phyloP scores from a whole-genome alignment of 2,888 invertebrate species.

The Harpalus rubripes region DNA sequence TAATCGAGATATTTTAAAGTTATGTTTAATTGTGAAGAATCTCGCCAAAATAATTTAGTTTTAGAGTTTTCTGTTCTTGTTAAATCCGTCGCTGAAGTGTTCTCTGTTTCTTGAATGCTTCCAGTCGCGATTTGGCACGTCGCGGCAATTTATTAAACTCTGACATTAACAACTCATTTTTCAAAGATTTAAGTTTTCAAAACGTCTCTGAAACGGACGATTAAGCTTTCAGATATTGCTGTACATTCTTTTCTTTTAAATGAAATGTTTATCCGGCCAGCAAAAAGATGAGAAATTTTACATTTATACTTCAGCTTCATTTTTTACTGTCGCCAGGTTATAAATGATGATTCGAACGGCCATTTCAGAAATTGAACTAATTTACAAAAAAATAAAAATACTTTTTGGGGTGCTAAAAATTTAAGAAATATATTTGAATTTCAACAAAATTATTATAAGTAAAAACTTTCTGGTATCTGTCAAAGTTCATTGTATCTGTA shows the following conservation, averaged over 20 bases:
- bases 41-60: not conserved
- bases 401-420: too few species aligned
- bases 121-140: slow-evolving; percentile 58
- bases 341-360: slow-evolving; percentile 34
- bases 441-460: not conserved
- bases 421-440: too few species aligned
- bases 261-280: slow-evolving; percentile 55
- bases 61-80: not conserved
- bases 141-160: slow-evolving; percentile 64
- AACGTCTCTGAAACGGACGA: slow-evolving; percentile 63
- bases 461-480: not conserved
- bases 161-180: slow-evolving; percentile 67
- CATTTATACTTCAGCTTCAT: slow-evolving; percentile 33
- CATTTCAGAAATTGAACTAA: slow-evolving; percentile 28
- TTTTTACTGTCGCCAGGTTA: slow-evolving; percentile 37
- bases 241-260: slow-evolving; percentile 64
- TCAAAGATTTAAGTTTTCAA: slow-evolving; percentile 67
- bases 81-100: not conserved
- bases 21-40: too few species aligned
- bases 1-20: too few species aligned
- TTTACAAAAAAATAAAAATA: not conserved
- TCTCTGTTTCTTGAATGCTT: not conserved
- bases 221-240: slow-evolving; percentile 64
- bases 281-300: slow-evolving; percentile 11
- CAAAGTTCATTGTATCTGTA: not conserved